Evolutionary conservation across 2,113 vertebrate genomes (phyloP).

Genomic region (Oreochromis aureus): DNA sequence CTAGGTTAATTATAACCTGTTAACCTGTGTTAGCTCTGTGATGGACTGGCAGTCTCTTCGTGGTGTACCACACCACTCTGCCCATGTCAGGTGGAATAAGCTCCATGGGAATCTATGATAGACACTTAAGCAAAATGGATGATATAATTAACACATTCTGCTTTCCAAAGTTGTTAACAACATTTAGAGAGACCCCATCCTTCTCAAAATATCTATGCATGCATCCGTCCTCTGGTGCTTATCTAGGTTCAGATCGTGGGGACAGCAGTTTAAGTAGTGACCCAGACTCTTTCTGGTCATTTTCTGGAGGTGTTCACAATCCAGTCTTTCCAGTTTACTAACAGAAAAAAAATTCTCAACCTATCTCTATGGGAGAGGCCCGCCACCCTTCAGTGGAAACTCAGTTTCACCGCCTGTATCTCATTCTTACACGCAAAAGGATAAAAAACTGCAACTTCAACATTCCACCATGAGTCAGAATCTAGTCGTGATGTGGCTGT

Average conservation of each 20-base stretch:
- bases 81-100: not conserved
- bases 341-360: not conserved
- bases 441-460: not conserved
- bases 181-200: not conserved
- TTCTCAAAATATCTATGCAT: not conserved
- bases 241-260: not conserved
- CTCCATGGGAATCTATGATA: not conserved
- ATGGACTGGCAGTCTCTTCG: not conserved
- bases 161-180: not conserved
- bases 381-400: not conserved
- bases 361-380: not conserved
- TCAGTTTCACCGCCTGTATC: not conserved
- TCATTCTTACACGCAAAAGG: rapidly evolving
- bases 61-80: not conserved
- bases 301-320: rapidly evolving
- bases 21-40: not conserved
- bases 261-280: not conserved
- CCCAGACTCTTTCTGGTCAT: not conserved
- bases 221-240: rapidly evolving
- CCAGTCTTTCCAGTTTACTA: not conserved
- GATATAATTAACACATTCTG: not conserved
- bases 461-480: not conserved
- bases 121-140: not conserved
- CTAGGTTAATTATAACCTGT: not conserved
- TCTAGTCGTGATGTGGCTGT: not conserved